Percentiles rank a stretch among this genome's conserved stretches.
phyloP scores from a whole-genome alignment of 2,113 vertebrate genomes.

The Anser cygnoides region DNA sequence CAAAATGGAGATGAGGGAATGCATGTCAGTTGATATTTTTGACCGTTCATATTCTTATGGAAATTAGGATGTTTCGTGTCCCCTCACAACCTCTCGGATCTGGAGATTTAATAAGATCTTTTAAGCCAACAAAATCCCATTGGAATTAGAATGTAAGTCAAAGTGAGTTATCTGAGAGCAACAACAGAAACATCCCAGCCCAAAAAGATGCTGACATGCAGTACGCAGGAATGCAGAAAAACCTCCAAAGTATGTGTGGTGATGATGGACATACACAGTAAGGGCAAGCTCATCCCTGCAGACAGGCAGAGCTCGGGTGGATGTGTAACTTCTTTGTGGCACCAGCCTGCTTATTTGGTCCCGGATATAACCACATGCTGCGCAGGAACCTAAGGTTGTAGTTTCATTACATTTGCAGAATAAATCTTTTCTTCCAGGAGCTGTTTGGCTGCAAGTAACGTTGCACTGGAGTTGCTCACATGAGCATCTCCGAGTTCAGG shows the following conservation, averaged over 20 bases:
- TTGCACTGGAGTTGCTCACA: not conserved
- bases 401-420: not conserved
- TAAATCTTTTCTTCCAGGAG: not conserved
- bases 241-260: not conserved
- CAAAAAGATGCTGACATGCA: not conserved
- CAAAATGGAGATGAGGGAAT: slow-evolving; percentile 8
- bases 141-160: not conserved
- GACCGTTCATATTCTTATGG: not conserved
- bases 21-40: not conserved
- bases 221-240: not conserved
- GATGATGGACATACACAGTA: not conserved
- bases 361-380: not conserved
- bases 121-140: not conserved
- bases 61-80: not conserved
- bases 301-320: not conserved
- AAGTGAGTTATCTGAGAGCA: not conserved
- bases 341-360: not conserved
- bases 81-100: not conserved
- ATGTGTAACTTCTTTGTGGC: not conserved
- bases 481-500: not conserved
- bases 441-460: not conserved
- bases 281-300: not conserved
- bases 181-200: not conserved
- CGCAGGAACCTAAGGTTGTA: not conserved
- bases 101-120: not conserved